Percentiles rank a stretch among this genome's conserved stretches.
phyloP scores from a whole-genome alignment of 2,797 vertebrate species.

The Sebastes dallii region DNA sequence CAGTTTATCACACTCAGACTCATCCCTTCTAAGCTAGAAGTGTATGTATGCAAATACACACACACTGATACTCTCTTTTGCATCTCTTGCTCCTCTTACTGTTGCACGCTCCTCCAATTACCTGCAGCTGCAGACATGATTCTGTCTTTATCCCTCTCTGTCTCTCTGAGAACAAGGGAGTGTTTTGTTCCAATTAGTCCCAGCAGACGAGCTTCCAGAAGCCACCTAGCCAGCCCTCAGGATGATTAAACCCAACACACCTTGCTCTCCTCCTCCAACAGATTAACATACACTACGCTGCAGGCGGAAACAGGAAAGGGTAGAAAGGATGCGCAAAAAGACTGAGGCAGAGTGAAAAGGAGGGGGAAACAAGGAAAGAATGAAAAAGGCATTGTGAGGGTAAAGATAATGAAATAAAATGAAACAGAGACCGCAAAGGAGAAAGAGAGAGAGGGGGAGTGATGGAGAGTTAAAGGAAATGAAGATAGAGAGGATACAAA shows the following conservation, averaged over 20 bases:
- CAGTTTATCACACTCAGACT: not conserved
- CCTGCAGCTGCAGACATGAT: slow-evolving; percentile 61
- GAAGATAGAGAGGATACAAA: not conserved
- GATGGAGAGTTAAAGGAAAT: not conserved
- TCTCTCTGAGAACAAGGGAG: slow-evolving; percentile 59
- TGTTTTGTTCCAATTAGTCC: slow-evolving; percentile 82
- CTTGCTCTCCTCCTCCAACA: slow-evolving; percentile 54
- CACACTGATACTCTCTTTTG: slow-evolving; percentile 1
- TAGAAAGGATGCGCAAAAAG: slow-evolving; percentile 6
- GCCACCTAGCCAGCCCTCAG: slow-evolving; percentile 64
- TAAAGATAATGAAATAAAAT: not conserved
- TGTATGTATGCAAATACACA: not conserved
- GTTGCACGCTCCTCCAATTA: slow-evolving; percentile 61
- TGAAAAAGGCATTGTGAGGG: not conserved
- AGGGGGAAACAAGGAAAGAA: not conserved
- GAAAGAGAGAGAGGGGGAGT: not conserved
- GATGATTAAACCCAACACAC: slow-evolving; percentile 74
- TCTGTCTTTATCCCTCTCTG: slow-evolving; percentile 43
- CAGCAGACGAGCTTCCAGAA: slow-evolving; percentile 64
- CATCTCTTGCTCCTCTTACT: slow-evolving; percentile 20
- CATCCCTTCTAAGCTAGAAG: not conserved
- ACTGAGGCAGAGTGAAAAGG: not conserved
- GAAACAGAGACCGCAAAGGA: not conserved
- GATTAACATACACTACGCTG: slow-evolving; percentile 60
- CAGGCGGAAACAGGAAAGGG: slow-evolving; percentile 30